Conservation (phyloP, 1,140 invertebrate species). For the Oncopodura yosiiana region DNA sequence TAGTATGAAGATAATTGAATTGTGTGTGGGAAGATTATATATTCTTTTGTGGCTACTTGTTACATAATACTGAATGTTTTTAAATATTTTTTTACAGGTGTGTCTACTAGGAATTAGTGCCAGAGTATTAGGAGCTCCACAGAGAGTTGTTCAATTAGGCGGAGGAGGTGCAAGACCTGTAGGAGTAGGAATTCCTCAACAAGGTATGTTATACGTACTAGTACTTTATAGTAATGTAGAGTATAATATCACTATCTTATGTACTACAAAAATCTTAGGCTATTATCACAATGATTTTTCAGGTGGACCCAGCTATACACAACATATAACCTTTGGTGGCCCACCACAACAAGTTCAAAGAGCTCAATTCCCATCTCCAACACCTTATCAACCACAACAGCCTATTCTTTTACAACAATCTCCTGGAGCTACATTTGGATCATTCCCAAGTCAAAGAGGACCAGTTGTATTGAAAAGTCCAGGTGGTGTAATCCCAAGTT, state of each 20-base stretch:
- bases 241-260: too few species aligned
- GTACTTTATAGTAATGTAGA: too few species aligned
- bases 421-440: neutral
- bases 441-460: neutral
- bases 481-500: neutral
- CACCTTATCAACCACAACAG: slow-evolving; percentile 7
- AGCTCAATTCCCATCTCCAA: neutral
- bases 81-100: slow-evolving; percentile 7
- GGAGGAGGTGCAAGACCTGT: slow-evolving; percentile 18
- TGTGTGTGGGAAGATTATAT: too few species aligned
- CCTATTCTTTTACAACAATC: slow-evolving; percentile 6
- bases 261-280: neutral
- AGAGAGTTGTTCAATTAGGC: slow-evolving; percentile 10
- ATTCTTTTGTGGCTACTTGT: neutral
- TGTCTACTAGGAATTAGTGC: slow-evolving; percentile 5
- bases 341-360: neutral
- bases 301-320: slow-evolving; percentile 21
- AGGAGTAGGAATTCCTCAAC: neutral
- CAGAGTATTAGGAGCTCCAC: slow-evolving; percentile 8
- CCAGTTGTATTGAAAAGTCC: neutral
- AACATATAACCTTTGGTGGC: slow-evolving; percentile 22
- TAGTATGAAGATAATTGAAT: too few species aligned
- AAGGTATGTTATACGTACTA: too few species aligned
- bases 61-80: neutral
- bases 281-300: too few species aligned